These are phyloP conservation scores for Leptopilina boulardi DNA, from an alignment of 1,140 invertebrate genomes.

Conservation along the genomic window DNA sequence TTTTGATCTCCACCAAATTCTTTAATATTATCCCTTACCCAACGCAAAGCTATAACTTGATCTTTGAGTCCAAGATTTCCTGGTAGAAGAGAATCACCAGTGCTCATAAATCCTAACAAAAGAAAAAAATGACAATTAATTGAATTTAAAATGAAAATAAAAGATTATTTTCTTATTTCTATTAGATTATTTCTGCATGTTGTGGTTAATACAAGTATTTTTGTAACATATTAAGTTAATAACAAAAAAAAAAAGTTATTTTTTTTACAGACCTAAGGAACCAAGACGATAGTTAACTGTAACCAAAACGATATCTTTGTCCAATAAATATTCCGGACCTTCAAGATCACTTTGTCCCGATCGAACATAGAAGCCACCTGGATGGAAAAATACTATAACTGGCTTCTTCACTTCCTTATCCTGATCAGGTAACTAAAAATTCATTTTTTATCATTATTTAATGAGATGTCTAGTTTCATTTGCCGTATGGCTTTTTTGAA, in stretches of 20 bases:
- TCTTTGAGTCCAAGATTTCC: slow-evolving; percentile 85
- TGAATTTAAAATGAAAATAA: background rate
- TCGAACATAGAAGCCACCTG: slow-evolving; percentile 75
- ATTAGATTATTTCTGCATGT: background rate
- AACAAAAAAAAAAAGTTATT: background rate
- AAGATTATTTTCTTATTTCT: background rate
- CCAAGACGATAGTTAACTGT: slow-evolving; percentile 84
- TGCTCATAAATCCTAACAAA: slow-evolving; percentile 65
- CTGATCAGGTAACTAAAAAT: slow-evolving; percentile 42
- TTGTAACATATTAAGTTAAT: too few relatives aligned
- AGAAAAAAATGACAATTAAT: too few relatives aligned
- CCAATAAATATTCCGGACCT: slow-evolving; percentile 80
- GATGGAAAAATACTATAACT: slow-evolving; percentile 77
- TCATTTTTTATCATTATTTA: background rate
- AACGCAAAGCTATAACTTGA: slow-evolving; percentile 80
- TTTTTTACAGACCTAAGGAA: slow-evolving; percentile 72
- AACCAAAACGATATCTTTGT: slow-evolving; percentile 81
- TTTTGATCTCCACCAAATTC: slow-evolving; percentile 78
- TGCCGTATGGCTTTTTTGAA: too few relatives aligned
- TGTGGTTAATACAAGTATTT: background rate
- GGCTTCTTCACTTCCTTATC: slow-evolving; percentile 52
- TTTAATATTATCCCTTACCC: slow-evolving; percentile 80
- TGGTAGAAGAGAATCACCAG: slow-evolving; percentile 69
- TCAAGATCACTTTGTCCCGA: slow-evolving; percentile 75
- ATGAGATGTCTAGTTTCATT: background rate